A percentile compares a stretch with the other conserved stretches of the same genome.
Evolutionary conservation across 2,888 invertebrate species (phyloP).

Genomic region (Slavum lentiscoides): DNA sequence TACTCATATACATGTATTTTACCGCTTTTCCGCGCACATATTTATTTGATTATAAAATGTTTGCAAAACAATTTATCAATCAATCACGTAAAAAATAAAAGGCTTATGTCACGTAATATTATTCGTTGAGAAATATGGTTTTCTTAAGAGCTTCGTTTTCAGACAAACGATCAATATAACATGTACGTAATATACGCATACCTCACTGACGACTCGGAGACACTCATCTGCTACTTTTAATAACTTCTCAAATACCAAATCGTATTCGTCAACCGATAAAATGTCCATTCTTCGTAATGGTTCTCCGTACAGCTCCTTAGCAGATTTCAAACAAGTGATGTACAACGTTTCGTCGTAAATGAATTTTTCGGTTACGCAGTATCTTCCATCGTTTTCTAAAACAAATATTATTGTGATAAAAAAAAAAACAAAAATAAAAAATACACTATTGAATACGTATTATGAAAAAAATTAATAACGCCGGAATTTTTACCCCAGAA

Average conservation of each 20-base stretch:
- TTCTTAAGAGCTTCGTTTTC: no score
- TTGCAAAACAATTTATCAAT: no score
- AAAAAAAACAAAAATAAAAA: not conserved
- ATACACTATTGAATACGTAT: no score
- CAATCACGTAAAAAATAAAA: no score
- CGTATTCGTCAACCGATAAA: slow-evolving; percentile 64
- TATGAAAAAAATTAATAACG: no score
- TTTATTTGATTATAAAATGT: no score
- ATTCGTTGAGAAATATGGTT: no score
- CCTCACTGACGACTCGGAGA: slow-evolving; percentile 59
- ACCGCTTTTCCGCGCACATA: no score
- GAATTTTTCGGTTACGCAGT: slow-evolving; percentile 61
- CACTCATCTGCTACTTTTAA: slow-evolving; percentile 64
- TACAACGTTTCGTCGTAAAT: slow-evolving; percentile 61
- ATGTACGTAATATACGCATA: slow-evolving; percentile 24
- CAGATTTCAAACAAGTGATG: slow-evolving; percentile 65
- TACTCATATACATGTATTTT: no score
- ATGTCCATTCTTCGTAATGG: slow-evolving; percentile 62
- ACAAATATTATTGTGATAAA: not conserved
- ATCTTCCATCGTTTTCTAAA: slow-evolving; percentile 60
- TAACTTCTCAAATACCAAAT: slow-evolving; percentile 64
- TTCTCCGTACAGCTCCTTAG: slow-evolving; percentile 68
- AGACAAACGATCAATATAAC: not conserved
- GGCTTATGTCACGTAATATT: no score
- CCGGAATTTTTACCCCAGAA: no score